These are phyloP conservation scores for Coryphaenoides rupestris DNA, from an alignment of 2,113 vertebrate genomes.

Conservation along the genomic window DNA sequence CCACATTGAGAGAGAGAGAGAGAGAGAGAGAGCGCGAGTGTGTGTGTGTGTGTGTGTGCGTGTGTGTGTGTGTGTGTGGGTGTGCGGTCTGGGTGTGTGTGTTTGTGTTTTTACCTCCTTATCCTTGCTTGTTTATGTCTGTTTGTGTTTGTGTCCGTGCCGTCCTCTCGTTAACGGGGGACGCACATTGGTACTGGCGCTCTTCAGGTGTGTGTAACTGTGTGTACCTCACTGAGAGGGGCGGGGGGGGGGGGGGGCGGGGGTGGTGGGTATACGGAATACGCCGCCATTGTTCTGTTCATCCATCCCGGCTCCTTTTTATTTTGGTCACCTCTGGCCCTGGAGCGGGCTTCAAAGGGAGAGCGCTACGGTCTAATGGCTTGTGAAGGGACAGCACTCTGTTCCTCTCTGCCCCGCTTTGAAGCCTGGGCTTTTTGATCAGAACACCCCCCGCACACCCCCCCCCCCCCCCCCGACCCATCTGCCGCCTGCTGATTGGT, in stretches of 20 bases:
- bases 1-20: too few relatives aligned
- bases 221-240: conserved; percentile 15
- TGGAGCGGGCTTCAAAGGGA: conserved; percentile 63
- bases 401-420: conserved; percentile 51
- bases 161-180: too few relatives aligned
- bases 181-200: neutral
- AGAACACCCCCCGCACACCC: conserved; percentile 47
- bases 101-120: too few relatives aligned
- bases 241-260: conserved; percentile 30
- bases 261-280: conserved; percentile 23
- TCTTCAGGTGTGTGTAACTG: conserved; percentile 37
- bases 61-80: too few relatives aligned
- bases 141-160: too few relatives aligned
- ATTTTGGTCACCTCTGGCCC: conserved; percentile 62
- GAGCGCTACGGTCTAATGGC: conserved; percentile 49
- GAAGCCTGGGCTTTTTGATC: conserved; percentile 76
- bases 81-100: neutral
- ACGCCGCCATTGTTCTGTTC: conserved; percentile 43
- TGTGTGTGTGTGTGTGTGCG: neutral
- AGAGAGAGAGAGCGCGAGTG: too few relatives aligned
- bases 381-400: conserved; percentile 49
- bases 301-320: conserved; percentile 25
- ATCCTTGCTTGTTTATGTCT: too few relatives aligned
- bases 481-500: conserved; percentile 38
- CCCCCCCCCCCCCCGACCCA: too few relatives aligned